A percentile compares a stretch with the other conserved stretches of the same genome.
These are phyloP conservation scores for Thecocarcelia acutangulata DNA, from an alignment of 2,888 invertebrate genomes.

Conservation along the genomic window DNA sequence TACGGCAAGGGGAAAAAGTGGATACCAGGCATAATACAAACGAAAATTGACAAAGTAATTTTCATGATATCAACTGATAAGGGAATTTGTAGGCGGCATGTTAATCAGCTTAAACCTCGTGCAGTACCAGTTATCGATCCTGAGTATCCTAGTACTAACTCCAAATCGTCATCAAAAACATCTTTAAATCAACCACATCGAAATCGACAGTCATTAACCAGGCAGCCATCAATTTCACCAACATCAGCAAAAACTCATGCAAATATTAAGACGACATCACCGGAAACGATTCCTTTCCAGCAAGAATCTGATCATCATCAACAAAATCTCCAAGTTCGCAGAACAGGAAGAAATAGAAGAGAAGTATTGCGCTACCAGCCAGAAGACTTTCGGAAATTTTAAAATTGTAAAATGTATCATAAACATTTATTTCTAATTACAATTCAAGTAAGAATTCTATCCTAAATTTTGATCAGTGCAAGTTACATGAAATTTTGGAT, in stretches of 20 bases:
- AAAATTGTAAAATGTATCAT: no score
- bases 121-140: slow-evolving; percentile 1
- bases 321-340: not conserved
- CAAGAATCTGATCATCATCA: no score
- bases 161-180: not conserved
- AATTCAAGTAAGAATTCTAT: no score
- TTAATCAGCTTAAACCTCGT: slow-evolving; percentile 39
- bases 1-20: slow-evolving; percentile 40
- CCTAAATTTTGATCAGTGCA: no score
- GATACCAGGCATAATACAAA: slow-evolving; percentile 22
- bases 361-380: slow-evolving; percentile 27
- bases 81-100: slow-evolving; percentile 30
- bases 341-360: slow-evolving; percentile 12
- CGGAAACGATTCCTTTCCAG: no score
- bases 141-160: not conserved
- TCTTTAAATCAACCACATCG: no score
- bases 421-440: no score
- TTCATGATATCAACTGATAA: slow-evolving; percentile 8
- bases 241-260: no score
- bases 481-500: no score
- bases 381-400: slow-evolving; percentile 30
- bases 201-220: no score
- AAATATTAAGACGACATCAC: no score
- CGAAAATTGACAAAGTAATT: slow-evolving; percentile 33
- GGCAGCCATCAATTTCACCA: no score